Evolutionary conservation across 1,140 invertebrate species (phyloP), one percentile per base, ranked within the genome.

Genomic region (Penaeus vannamei): DNA sequence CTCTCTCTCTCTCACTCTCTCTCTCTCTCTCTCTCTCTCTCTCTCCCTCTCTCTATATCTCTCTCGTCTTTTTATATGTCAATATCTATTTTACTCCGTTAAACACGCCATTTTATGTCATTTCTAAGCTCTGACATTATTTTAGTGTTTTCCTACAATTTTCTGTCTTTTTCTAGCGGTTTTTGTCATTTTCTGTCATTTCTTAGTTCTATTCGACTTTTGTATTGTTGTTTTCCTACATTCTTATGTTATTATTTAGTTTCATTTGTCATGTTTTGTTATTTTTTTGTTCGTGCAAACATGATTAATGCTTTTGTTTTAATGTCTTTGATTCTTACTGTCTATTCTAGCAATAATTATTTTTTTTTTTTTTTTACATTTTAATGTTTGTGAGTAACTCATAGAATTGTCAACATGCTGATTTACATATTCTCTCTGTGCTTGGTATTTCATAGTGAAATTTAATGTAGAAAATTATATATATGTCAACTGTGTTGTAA

Each of bases 161-260:
- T n/a, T n/a, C 62, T 64, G 62, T 64, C n/a, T 64, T 64, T 64
- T 64, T 64, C 62, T 64, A 64, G 17, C 62, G 62, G 62, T 64
- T 64, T 64, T 64, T 64, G 62, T 64, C 62, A 64, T n/a, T 64
- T 17, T 64, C 62, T 64, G 62, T 64, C n/a, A 19, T 64, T 64
- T 17, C n/a, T n/a, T 64, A 64, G 62, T 64, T n/a, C n/a, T n/a
- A 64, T 17, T 64, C 62, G n/a, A 64, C n/a, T n/a, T n/a, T 64
- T 64, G 17, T 64, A 19, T 64, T n/a, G 17, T 64, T 64, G 17
- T 64, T 19, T 64, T 64, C n/a, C 62, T 64, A n/a, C n/a, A 64
- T 64, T 64, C n/a, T 64, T 64, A 17, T 64, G 17, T 64, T 17
- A 19, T 64, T 64, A 19, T n/a, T 17, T 64, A n/a, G 17, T n/a